Evolutionary conservation across 2,888 invertebrate species (phyloP).

Genomic region (Magallana nippona): DNA sequence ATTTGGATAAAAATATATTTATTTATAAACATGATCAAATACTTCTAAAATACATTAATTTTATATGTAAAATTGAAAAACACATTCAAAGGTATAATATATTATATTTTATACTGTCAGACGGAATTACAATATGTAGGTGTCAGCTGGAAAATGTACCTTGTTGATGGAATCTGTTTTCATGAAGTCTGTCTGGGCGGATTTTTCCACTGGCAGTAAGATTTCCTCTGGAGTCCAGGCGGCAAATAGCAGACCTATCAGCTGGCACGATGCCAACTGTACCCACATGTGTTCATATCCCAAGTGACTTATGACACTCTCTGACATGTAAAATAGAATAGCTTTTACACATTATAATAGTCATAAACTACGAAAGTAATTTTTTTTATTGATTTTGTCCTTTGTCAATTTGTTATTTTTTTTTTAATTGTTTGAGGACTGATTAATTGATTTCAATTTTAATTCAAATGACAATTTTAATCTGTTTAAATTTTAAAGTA

Average conservation of each 20-base stretch:
- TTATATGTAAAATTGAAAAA: background rate
- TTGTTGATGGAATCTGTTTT: constrained; percentile 53
- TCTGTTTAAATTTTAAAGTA: too few relatives aligned
- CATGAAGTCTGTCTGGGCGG: constrained; percentile 40
- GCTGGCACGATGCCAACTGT: constrained; percentile 87
- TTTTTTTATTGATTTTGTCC: too few relatives aligned
- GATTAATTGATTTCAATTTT: too few relatives aligned
- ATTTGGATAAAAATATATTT: too few relatives aligned
- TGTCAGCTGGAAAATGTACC: constrained; percentile 39
- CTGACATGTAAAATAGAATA: constrained; percentile 56
- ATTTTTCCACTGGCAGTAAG: constrained; percentile 62
- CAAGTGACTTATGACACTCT: constrained; percentile 81
- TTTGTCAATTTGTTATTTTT: too few relatives aligned
- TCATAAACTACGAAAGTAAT: too few relatives aligned
- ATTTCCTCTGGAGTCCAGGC: constrained; percentile 85
- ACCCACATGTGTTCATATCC: constrained; percentile 94
- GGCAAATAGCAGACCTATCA: constrained; percentile 87
- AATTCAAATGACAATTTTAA: too few relatives aligned
- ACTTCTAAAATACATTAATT: too few relatives aligned
- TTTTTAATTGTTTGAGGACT: too few relatives aligned
- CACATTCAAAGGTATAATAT: too few relatives aligned
- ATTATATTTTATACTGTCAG: background rate
- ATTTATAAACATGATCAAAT: too few relatives aligned
- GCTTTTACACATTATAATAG: background rate
- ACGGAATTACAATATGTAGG: background rate